These are phyloP conservation scores for Dendrocincla fuliginosa DNA, from an alignment of 2,797 vertebrate genomes.

Conservation along the genomic window DNA sequence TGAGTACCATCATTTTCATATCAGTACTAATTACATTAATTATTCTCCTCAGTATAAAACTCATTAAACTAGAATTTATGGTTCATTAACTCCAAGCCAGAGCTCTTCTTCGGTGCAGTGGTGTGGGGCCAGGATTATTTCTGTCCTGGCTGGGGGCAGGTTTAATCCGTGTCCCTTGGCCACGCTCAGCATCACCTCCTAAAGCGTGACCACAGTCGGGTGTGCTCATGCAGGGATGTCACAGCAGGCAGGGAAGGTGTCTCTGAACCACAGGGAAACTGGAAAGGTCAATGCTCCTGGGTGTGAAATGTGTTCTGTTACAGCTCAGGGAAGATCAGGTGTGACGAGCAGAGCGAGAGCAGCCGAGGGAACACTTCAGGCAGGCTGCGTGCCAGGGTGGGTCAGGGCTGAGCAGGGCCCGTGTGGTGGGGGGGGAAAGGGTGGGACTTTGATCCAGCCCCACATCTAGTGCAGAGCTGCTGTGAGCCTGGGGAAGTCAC, in stretches of 20 bases:
- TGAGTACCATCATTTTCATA: conserved; percentile 58
- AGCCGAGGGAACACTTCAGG: accelerated
- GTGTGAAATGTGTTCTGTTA: not conserved
- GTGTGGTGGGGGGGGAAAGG: not conserved
- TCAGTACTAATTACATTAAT: conserved; percentile 71
- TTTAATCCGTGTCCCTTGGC: not conserved
- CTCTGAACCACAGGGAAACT: not conserved
- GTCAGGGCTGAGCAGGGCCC: not conserved
- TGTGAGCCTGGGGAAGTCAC: not conserved
- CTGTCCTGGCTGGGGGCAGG: not conserved
- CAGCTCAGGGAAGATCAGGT: not conserved
- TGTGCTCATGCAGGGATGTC: not conserved
- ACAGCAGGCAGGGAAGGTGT: not conserved
- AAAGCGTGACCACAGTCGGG: accelerated
- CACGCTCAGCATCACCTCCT: not conserved
- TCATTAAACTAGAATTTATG: conserved; percentile 61
- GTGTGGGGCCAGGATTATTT: not conserved
- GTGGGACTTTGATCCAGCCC: not conserved
- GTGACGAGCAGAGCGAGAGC: not conserved
- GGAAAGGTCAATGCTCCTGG: not conserved
- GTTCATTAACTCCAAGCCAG: conserved; percentile 55
- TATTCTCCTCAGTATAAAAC: conserved; percentile 68
- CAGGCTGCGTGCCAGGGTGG: accelerated
- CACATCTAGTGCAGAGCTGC: not conserved
- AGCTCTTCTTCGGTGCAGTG: not conserved